phyloP scores from a whole-genome alignment of 2,797 vertebrate genomes.

The Eospalax fontanierii region DNA sequence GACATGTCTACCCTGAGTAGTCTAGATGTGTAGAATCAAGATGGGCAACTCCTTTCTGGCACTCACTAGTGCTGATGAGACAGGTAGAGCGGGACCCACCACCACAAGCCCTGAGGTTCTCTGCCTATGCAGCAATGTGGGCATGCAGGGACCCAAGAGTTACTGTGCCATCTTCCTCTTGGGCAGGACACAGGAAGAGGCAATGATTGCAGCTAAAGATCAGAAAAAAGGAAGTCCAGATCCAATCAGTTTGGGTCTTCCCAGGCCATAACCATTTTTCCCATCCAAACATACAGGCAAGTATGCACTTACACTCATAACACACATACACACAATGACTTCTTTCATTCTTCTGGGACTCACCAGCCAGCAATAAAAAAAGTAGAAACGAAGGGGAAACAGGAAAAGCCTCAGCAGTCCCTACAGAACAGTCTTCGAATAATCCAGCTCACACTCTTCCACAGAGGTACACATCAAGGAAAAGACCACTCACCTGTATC shows the following conservation, averaged over 20 bases:
- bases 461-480: constrained; percentile 2
- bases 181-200: background rate
- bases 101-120: background rate
- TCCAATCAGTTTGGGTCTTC: background rate
- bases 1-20: background rate
- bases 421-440: background rate
- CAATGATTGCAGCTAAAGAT: background rate
- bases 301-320: background rate
- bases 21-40: background rate
- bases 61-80: background rate
- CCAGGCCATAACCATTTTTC: background rate
- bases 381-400: background rate
- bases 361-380: background rate
- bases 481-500: background rate
- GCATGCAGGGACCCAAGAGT: too few species aligned
- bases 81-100: rapidly evolving
- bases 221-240: background rate
- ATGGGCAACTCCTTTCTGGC: background rate
- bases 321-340: background rate
- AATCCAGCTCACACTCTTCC: background rate
- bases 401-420: background rate
- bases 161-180: background rate
- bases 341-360: constrained; percentile 23
- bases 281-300: background rate
- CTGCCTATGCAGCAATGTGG: background rate